phyloP scores from a whole-genome alignment of 2,113 vertebrate genomes.

The Coptodon rendalli region DNA sequence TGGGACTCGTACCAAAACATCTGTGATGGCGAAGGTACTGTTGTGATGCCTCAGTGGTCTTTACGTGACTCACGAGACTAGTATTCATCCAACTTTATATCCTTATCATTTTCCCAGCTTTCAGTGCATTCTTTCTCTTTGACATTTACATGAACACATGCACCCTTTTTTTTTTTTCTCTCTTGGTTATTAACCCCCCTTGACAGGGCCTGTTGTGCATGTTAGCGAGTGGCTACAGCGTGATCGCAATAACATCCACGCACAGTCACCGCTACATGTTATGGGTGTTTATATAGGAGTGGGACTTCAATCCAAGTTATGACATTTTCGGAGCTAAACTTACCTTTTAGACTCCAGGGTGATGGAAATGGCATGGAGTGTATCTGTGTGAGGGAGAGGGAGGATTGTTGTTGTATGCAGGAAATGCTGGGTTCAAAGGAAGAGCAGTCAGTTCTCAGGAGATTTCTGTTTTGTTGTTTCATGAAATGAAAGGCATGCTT shows the following conservation, averaged over 20 bases:
- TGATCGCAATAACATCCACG: conserved; percentile 15
- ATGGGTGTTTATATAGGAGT: background rate
- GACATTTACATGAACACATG: background rate
- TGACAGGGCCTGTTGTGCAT: background rate
- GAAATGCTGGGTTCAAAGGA: conserved; percentile 37
- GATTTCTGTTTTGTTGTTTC: conserved; percentile 56
- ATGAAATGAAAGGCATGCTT: conserved; percentile 56
- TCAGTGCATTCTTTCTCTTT: background rate
- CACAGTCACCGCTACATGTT: background rate
- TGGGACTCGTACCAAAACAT: conserved; percentile 94
- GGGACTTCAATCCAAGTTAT: background rate
- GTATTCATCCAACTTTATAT: background rate
- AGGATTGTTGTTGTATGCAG: conserved; percentile 23
- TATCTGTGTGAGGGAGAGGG: background rate
- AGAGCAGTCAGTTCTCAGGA: conserved; percentile 46
- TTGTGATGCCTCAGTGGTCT: background rate
- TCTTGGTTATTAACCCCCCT: background rate
- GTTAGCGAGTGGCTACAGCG: background rate
- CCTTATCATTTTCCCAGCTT: background rate
- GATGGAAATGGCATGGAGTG: background rate
- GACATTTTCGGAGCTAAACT: background rate
- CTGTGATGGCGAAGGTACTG: conserved; percentile 82
- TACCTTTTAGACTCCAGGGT: background rate
- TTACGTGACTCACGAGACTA: background rate
- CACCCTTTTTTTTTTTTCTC: background rate